A percentile compares a stretch with the other conserved stretches of the same genome.
phyloP scores from a whole-genome alignment of 1,140 invertebrate genomes.

The Trypoxylus dichotomus region DNA sequence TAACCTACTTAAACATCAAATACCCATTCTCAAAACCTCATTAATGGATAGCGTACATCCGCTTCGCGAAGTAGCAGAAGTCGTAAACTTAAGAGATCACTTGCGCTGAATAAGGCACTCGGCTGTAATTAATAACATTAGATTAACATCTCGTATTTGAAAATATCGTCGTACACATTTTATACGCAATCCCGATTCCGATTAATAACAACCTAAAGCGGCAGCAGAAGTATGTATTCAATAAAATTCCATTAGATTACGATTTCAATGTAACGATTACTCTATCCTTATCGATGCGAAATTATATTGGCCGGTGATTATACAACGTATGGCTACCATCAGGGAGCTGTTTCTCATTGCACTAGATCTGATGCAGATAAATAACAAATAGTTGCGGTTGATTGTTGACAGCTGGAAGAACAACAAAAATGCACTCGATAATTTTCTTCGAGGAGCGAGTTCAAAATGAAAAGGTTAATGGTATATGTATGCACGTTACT shows the following conservation, averaged over 20 bases:
- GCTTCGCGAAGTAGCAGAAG: no score
- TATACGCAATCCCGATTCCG: not conserved
- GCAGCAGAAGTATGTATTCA: not conserved
- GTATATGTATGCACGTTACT: not conserved
- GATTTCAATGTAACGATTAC: slow-evolving; percentile 10
- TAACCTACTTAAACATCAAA: no score
- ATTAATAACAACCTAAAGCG: not conserved
- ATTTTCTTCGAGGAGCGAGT: not conserved
- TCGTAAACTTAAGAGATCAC: no score
- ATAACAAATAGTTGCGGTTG: slow-evolving; percentile 13
- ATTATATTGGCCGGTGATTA: not conserved
- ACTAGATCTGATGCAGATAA: slow-evolving; percentile 10
- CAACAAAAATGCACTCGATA: slow-evolving; percentile 10
- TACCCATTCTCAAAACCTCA: no score
- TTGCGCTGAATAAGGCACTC: no score
- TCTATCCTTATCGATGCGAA: not conserved
- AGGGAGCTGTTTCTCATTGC: not conserved
- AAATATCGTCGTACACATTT: no score
- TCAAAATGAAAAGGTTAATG: slow-evolving; percentile 6
- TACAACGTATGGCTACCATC: not conserved
- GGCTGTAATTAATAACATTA: no score
- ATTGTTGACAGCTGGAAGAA: not conserved
- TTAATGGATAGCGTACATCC: no score
- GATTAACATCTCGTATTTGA: no score
- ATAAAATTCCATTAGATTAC: slow-evolving; percentile 23